Percentiles rank a stretch among this genome's conserved stretches.
Conservation (phyloP, 2,888 invertebrate species). For the Exocentrus adspersus region DNA sequence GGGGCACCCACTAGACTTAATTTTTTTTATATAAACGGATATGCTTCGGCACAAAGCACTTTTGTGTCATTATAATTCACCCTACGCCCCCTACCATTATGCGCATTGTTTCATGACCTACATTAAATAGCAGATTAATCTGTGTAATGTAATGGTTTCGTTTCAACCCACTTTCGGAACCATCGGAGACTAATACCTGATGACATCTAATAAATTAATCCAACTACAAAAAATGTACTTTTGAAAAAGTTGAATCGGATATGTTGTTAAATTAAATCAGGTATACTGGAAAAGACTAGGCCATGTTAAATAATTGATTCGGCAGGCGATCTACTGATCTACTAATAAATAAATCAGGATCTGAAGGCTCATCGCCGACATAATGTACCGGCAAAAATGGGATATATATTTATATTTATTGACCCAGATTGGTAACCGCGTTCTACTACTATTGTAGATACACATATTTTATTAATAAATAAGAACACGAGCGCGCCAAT, state of each 20-base stretch:
- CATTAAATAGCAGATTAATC: constrained; percentile 39
- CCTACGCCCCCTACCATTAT: background rate
- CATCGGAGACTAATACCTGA: too few species aligned
- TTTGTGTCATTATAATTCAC: background rate
- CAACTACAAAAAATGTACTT: too few species aligned
- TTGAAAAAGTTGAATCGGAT: too few species aligned
- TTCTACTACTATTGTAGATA: too few species aligned
- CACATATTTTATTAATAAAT: background rate
- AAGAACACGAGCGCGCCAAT: background rate
- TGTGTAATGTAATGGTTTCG: constrained; percentile 37
- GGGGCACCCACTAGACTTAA: too few species aligned
- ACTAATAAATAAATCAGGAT: constrained; percentile 9
- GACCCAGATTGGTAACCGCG: constrained; percentile 30
- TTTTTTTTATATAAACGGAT: too few species aligned
- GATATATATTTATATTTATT: constrained; percentile 22
- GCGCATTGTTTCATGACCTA: constrained; percentile 33
- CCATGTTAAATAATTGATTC: constrained; percentile 19
- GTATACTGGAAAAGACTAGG: too few species aligned
- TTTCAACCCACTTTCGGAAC: constrained; percentile 43
- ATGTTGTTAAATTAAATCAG: too few species aligned
- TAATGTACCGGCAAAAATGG: constrained; percentile 26
- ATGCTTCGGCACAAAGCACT: background rate
- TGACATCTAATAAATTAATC: too few species aligned
- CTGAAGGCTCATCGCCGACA: constrained; percentile 9
- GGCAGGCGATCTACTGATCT: background rate